Conservation (phyloP, 2,113 vertebrate species). For the Marmota monax region DNA sequence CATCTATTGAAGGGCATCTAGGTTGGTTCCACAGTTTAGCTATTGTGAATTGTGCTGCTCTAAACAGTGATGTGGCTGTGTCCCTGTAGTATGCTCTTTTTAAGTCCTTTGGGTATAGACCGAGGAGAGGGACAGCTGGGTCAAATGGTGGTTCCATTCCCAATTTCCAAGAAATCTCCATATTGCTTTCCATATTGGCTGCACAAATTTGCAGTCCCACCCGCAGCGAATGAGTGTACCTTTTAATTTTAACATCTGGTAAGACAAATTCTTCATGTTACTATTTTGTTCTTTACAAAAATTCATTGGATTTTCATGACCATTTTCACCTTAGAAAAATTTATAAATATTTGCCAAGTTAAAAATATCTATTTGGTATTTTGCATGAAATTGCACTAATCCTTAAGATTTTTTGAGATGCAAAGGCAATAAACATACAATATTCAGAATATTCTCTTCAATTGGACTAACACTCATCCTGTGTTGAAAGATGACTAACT, state of each 20-base stretch:
- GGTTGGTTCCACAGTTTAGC: too few relatives aligned
- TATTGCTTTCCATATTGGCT: too few relatives aligned
- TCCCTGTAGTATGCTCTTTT: too few relatives aligned
- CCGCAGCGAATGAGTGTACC: too few relatives aligned
- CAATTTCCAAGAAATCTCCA: too few relatives aligned
- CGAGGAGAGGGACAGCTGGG: too few relatives aligned
- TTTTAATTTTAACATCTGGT: not conserved
- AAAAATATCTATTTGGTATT: conserved; percentile 43
- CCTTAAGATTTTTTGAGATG: conserved; percentile 10
- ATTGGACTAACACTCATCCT: not conserved
- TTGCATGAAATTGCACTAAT: conserved; percentile 7
- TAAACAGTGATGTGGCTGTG: too few relatives aligned
- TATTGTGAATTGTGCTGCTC: too few relatives aligned
- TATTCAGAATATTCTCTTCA: not conserved
- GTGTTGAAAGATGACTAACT: not conserved
- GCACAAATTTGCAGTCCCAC: too few relatives aligned
- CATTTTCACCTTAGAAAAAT: not conserved
- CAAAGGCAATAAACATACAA: not conserved
- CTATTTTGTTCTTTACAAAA: conserved; percentile 29
- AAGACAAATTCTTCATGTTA: conserved; percentile 20
- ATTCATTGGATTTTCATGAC: not conserved
- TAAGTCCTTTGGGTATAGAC: too few relatives aligned
- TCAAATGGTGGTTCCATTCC: too few relatives aligned
- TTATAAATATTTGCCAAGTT: conserved; percentile 18
- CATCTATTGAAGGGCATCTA: too few relatives aligned